Conservation (phyloP, 2,113 vertebrate species). For the Serilophus lunatus region DNA sequence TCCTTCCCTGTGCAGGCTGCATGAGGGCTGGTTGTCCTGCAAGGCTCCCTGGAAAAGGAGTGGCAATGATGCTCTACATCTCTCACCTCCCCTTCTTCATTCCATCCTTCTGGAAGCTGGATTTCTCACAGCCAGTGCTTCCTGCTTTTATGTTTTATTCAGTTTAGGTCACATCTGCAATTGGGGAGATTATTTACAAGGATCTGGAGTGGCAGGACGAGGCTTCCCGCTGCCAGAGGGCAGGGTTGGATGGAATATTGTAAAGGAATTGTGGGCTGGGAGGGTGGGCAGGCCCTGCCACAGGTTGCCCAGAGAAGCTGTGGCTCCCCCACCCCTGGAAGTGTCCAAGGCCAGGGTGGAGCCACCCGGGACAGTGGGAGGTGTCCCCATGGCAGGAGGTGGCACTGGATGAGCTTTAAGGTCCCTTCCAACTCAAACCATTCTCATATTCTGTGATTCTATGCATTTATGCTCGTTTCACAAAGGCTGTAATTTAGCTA, state of each 20-base stretch:
- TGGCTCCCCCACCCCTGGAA: neutral
- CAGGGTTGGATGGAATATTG: fast-evolving
- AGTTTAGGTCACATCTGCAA: neutral
- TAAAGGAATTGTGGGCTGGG: neutral
- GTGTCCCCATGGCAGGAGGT: neutral
- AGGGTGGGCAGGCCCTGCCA: neutral
- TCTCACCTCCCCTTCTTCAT: neutral
- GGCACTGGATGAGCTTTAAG: neutral
- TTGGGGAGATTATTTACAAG: neutral
- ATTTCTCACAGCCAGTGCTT: too few species aligned
- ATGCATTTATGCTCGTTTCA: neutral
- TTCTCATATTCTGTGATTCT: neutral
- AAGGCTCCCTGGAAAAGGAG: neutral
- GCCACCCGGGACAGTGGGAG: neutral
- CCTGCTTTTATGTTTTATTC: neutral
- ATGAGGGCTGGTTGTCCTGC: neutral
- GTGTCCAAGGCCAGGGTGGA: neutral
- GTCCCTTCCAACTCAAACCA: neutral
- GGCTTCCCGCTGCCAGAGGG: neutral
- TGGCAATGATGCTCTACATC: neutral
- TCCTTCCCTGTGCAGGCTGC: neutral
- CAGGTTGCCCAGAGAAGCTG: neutral
- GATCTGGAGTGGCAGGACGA: neutral
- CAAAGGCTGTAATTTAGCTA: neutral
- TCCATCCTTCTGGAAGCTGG: neutral